These are phyloP conservation scores for Crocidura indochinensis DNA, from an alignment of 2,797 vertebrate species.

Conservation along the genomic window DNA sequence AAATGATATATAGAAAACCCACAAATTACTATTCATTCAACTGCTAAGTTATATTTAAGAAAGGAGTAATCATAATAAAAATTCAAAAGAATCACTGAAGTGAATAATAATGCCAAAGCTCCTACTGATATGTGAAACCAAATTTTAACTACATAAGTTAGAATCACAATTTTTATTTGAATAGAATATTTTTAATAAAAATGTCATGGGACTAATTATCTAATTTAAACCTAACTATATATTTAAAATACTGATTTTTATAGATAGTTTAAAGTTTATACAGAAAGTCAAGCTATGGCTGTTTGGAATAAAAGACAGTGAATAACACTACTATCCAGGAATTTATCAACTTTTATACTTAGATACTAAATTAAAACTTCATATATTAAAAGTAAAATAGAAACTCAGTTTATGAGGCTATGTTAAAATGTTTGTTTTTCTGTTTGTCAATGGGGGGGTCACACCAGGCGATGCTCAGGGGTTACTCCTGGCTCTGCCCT, in stretches of 20 bases:
- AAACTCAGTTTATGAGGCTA: no score
- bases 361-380: background rate
- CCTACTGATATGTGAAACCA: background rate
- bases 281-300: background rate
- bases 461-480: no score
- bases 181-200: slow-evolving; percentile 9
- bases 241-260: background rate
- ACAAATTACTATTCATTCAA: background rate
- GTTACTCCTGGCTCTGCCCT: no score
- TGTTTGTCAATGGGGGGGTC: no score
- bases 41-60: background rate
- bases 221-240: background rate
- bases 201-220: background rate
- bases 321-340: background rate
- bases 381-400: background rate
- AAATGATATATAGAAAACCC: background rate
- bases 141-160: background rate
- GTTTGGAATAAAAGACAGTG: background rate
- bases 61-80: background rate
- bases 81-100: background rate
- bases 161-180: background rate
- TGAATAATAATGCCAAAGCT: background rate
- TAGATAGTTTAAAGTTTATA: background rate
- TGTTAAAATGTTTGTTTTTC: no score
- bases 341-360: background rate